Percentiles rank a stretch among this genome's conserved stretches.
Conservation (phyloP, 2,888 invertebrate species). For the Lasioglossum leucozonium region DNA sequence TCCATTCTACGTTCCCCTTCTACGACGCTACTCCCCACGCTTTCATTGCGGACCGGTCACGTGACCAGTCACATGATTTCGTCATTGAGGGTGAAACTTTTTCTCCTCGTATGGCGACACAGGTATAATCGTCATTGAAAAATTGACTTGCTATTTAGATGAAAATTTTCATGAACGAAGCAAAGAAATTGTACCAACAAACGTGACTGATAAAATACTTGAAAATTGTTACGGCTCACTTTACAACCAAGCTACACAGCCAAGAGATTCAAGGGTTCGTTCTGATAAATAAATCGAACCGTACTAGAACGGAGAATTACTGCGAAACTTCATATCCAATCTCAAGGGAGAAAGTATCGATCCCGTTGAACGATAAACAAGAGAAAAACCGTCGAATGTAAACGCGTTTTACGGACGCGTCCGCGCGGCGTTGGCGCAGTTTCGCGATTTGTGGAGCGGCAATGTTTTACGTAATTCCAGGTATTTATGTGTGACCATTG, state of each 20-base stretch:
- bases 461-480: conserved; percentile 32
- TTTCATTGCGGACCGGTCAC: too few relatives aligned
- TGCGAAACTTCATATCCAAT: not conserved
- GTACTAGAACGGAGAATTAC: not conserved
- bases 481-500: conserved; percentile 30
- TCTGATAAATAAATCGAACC: not conserved
- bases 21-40: too few relatives aligned
- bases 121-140: too few relatives aligned
- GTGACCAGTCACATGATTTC: too few relatives aligned
- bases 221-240: too few relatives aligned
- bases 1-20: too few relatives aligned
- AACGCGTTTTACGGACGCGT: conserved; percentile 11
- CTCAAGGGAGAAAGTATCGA: not conserved
- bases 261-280: not conserved
- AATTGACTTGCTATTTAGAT: too few relatives aligned
- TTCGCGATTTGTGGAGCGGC: conserved; percentile 32
- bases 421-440: conserved; percentile 29
- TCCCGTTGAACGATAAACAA: not conserved
- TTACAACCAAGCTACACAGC: not conserved
- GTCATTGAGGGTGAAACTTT: too few relatives aligned
- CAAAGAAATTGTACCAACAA: too few relatives aligned
- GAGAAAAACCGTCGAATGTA: not conserved
- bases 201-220: too few relatives aligned
- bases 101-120: too few relatives aligned
- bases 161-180: too few relatives aligned